Evolutionary conservation across 30 jellyfish, hydroid and myxozoan species (phyloP).

Genomic region (Sanderia malayensis): DNA sequence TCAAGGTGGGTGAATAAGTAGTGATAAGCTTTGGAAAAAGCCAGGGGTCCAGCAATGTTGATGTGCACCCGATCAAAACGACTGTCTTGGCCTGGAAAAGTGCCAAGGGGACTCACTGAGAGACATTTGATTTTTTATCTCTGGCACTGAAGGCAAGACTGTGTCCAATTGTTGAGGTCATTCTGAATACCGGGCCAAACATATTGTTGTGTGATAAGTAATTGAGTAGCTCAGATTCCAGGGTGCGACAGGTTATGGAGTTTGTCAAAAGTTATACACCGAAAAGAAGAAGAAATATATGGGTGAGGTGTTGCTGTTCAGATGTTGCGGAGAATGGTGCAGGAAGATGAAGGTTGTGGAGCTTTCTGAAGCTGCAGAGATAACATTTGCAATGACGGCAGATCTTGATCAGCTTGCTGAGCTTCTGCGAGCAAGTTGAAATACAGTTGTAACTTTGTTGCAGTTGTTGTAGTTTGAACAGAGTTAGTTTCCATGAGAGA

Average conservation of each 20-base stretch:
- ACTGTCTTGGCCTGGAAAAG: conserved; percentile 22
- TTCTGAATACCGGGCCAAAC: conserved; percentile 44
- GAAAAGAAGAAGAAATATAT: conserved; percentile 1
- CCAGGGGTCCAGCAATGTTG: conserved; percentile 51
- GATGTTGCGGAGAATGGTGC: conserved; percentile 8
- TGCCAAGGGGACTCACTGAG: conserved; percentile 21
- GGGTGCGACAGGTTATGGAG: conserved; percentile 22
- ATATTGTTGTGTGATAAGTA: conserved; percentile 5
- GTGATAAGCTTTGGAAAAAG: conserved; percentile 7
- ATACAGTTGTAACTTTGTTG: no score
- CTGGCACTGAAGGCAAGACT: conserved; percentile 39
- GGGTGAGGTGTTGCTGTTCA: conserved; percentile 2
- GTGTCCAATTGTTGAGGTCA: conserved; percentile 43
- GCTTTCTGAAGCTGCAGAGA: conserved; percentile 4
- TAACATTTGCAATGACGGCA: conserved; percentile 2
- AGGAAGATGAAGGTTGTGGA: conserved; percentile 10
- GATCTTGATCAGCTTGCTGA: conserved; percentile 10
- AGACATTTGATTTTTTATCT: conserved; percentile 26
- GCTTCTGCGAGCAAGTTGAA: conserved; percentile 11
- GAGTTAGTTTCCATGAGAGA: conserved; percentile 37
- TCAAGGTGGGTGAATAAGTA: conserved; percentile 31
- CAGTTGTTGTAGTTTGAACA: background rate
- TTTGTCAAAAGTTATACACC: conserved; percentile 2
- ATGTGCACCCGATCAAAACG: conserved; percentile 47
- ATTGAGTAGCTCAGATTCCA: conserved; percentile 34